Evolutionary conservation across 1,140 invertebrate genomes (phyloP), one percentile per base, ranked within the genome.

Genomic region (Hyposmocoma kahamanoa): DNA sequence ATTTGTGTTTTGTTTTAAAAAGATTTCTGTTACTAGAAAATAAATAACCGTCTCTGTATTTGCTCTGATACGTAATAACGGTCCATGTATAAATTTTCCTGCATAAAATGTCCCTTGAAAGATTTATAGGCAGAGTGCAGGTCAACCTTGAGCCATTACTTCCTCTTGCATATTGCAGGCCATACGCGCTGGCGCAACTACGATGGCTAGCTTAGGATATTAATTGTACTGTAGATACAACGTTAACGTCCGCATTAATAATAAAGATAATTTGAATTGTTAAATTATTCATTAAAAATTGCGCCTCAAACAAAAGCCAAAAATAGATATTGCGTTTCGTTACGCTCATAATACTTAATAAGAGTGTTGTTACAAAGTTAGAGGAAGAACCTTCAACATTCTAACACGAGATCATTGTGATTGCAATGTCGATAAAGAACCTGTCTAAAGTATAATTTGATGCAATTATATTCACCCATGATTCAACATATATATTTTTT

Each of bases 321-420:
- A n/a, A n/a, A n/a, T n/a, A n/a, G n/a, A n/a, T n/a, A n/a, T n/a
- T n/a, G n/a, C n/a, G n/a, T n/a, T n/a, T n/a, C n/a, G n/a, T n/a
- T n/a, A n/a, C n/a, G n/a, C n/a, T n/a, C n/a, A n/a, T n/a, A n/a
- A n/a, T n/a, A n/a, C n/a, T n/a, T 30, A 30, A 30, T 30, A n/a
- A 30, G 13, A 30, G 13, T 30, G 10, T 13, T 30, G 13, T 30
- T 30, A 50, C 43, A 42, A 42, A 56, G 50, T 58, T 59, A 36
- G 36, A 75, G 74, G 74, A 78, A 78, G 74, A 73, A 59, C 74
- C 72, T 78, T 78, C 72, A 73, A 64, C 62, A 69, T 71, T 69
- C 58, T 77, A 78, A 66, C 59, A 62, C 65, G 60, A 68, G 61
- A 72, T 64, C 53, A 58, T 48, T 62, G 59, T 62, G 51, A 64